These are phyloP conservation scores for Albula goreensis DNA, from an alignment of 2,113 vertebrate species.

Conservation along the genomic window DNA sequence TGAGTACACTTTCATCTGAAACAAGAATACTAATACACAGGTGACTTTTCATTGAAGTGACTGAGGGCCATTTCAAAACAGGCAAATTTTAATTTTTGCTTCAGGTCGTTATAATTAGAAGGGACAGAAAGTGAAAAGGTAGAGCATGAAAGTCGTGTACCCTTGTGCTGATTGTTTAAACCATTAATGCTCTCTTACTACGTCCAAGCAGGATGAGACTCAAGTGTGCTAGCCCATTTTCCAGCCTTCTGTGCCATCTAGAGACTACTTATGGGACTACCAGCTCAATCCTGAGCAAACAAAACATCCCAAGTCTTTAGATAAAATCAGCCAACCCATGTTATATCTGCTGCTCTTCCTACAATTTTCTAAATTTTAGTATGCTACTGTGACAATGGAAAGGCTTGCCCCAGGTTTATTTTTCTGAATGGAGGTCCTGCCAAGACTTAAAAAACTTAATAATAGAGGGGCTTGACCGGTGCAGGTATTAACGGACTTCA, in stretches of 20 bases:
- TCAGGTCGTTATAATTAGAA: no score
- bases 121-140: no score
- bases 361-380: neutral
- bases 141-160: no score
- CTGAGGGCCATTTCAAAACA: no score
- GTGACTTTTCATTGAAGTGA: no score
- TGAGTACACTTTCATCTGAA: no score
- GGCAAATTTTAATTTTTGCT: no score
- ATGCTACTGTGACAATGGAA: neutral
- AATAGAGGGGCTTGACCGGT: neutral
- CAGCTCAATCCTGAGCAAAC: conserved; percentile 15
- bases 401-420: neutral
- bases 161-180: no score
- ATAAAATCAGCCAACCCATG: neutral
- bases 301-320: conserved; percentile 13
- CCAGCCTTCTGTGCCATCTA: conserved; percentile 64
- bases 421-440: no score
- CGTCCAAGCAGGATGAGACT: neutral
- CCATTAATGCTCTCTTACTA: neutral
- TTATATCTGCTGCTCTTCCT: neutral
- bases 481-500: neutral
- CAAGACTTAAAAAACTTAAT: neutral
- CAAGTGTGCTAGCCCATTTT: neutral
- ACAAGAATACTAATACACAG: no score
- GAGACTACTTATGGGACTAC: conserved; percentile 55